Evolutionary conservation across 2,797 vertebrate genomes (phyloP).

Genomic region (Monodelphis domestica): DNA sequence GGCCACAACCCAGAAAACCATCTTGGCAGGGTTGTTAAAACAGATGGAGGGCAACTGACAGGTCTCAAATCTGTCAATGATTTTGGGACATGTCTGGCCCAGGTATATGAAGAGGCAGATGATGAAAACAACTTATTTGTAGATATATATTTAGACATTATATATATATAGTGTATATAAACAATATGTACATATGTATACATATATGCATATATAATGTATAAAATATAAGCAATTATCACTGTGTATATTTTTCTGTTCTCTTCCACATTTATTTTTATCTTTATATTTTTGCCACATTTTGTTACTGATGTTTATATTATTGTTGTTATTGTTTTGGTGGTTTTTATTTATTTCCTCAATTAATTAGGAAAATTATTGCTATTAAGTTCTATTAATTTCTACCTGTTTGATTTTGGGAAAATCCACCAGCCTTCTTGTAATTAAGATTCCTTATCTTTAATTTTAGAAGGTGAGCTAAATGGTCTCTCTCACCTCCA

Average conservation of each 20-base stretch:
- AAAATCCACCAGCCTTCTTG: background rate
- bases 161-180: too few relatives aligned
- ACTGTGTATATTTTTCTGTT: background rate
- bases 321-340: background rate
- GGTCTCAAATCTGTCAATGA: too few relatives aligned
- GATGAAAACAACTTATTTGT: too few relatives aligned
- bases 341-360: background rate
- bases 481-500: background rate
- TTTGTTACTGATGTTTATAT: background rate
- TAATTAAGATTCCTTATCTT: background rate
- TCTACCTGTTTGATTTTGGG: background rate
- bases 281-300: background rate
- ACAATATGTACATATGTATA: background rate
- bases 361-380: background rate
- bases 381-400: background rate
- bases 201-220: background rate
- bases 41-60: too few relatives aligned
- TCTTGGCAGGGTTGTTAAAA: too few relatives aligned
- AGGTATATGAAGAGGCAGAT: too few relatives aligned
- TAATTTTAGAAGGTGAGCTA: background rate
- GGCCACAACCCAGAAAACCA: too few relatives aligned
- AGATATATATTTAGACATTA: too few relatives aligned
- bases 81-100: too few relatives aligned
- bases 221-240: background rate
- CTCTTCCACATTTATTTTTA: background rate